Evolutionary conservation across 1,140 invertebrate genomes (phyloP).

Genomic region (Uloborus diversus): DNA sequence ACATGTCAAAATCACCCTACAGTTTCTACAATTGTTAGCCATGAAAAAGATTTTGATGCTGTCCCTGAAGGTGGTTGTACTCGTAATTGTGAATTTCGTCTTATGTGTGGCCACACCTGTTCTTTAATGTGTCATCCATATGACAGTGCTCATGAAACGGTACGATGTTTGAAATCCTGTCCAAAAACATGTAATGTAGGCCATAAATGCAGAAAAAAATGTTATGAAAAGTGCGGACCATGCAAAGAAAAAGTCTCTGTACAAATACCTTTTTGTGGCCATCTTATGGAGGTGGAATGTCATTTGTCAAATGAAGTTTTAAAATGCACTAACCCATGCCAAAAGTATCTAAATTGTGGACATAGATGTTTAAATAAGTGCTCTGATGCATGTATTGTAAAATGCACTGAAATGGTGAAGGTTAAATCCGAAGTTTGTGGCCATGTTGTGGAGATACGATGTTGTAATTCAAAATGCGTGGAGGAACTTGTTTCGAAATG

Average conservation of each 20-base stretch:
- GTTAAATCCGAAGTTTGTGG: constrained; percentile 44
- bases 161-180: constrained; percentile 38
- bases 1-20: constrained; percentile 30
- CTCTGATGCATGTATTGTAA: constrained; percentile 4
- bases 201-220: constrained; percentile 38
- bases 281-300: constrained; percentile 30
- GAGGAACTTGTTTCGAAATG: constrained; percentile 62
- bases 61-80: constrained; percentile 51
- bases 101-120: constrained; percentile 57
- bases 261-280: constrained; percentile 18
- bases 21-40: not conserved
- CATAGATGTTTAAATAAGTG: constrained; percentile 55
- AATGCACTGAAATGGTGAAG: constrained; percentile 21
- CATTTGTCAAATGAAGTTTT: not conserved
- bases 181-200: constrained; percentile 13
- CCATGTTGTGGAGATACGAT: constrained; percentile 39
- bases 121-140: constrained; percentile 49
- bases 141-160: not conserved
- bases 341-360: constrained; percentile 42
- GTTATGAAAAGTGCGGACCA: constrained; percentile 54
- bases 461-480: constrained; percentile 7
- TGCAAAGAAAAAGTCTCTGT: constrained; percentile 12
- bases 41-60: constrained; percentile 28
- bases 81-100: constrained; percentile 27
- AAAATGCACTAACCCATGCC: constrained; percentile 14